Percentiles rank a stretch among this genome's conserved stretches.
Evolutionary conservation across 2,888 invertebrate species (phyloP).

Genomic region (Drosophila vallismaia): DNA sequence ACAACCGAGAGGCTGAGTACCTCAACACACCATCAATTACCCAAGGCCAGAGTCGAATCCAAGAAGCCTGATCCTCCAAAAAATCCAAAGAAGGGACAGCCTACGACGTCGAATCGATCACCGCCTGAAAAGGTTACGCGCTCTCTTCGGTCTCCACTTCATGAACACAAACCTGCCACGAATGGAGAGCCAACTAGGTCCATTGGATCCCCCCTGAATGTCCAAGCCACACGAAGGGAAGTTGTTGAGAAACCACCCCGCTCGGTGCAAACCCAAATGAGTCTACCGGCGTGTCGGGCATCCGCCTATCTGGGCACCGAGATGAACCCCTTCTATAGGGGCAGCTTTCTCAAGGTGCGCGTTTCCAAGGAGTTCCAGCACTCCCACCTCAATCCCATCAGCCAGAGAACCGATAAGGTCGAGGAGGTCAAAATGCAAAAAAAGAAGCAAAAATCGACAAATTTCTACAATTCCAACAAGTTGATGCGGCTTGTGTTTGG

Average conservation of each 20-base stretch:
- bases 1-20: background rate
- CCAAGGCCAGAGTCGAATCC: background rate
- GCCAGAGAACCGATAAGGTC: background rate
- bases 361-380: background rate
- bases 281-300: background rate
- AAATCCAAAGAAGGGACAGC: background rate
- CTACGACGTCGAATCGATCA: background rate
- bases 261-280: background rate
- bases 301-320: slow-evolving; percentile 16
- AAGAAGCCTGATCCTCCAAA: background rate
- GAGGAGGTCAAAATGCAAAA: background rate
- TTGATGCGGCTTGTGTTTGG: slow-evolving; percentile 5
- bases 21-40: background rate
- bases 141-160: background rate
- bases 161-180: background rate
- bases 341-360: slow-evolving; percentile 47
- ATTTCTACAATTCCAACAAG: background rate
- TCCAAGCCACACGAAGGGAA: background rate
- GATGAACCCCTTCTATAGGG: slow-evolving; percentile 38
- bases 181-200: background rate
- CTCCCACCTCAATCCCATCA: background rate
- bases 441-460: background rate
- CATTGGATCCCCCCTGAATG: background rate
- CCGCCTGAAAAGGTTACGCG: background rate
- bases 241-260: background rate